phyloP scores from a whole-genome alignment of 2,888 invertebrate species.

The Isotomurus palustris region DNA sequence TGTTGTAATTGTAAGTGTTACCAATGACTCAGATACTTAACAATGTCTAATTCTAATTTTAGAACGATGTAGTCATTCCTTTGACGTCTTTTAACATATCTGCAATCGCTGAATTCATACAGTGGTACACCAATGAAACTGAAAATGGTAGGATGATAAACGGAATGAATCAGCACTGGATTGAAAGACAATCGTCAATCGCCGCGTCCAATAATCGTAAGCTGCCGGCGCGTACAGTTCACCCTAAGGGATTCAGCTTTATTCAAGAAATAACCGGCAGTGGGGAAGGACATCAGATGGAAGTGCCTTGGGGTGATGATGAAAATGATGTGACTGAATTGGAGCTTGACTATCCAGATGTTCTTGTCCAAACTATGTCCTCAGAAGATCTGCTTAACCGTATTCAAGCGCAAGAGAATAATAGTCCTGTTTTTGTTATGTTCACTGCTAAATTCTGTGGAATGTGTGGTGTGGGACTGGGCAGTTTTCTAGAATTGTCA shows the following conservation, averaged over 20 bases:
- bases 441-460: slow-evolving; percentile 44
- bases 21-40: not conserved
- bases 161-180: not conserved
- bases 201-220: not conserved
- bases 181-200: not conserved
- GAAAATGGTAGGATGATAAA: slow-evolving; percentile 17
- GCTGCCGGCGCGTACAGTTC: not conserved
- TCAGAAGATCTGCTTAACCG: slow-evolving; percentile 28
- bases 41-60: slow-evolving; percentile 4
- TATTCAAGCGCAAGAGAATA: slow-evolving; percentile 14
- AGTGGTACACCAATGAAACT: slow-evolving; percentile 26
- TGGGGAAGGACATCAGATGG: not conserved
- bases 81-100: slow-evolving; percentile 40
- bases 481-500: slow-evolving; percentile 37
- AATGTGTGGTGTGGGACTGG: slow-evolving; percentile 35
- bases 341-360: too few relatives aligned
- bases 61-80: slow-evolving; percentile 40
- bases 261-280: not conserved
- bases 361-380: not conserved
- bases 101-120: slow-evolving; percentile 32
- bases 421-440: slow-evolving; percentile 31
- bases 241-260: not conserved
- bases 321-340: too few relatives aligned
- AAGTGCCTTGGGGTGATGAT: too few relatives aligned
- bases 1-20: slow-evolving; percentile 1